Conservation (phyloP, 2,797 vertebrate genomes). For the Remorina albescens region DNA sequence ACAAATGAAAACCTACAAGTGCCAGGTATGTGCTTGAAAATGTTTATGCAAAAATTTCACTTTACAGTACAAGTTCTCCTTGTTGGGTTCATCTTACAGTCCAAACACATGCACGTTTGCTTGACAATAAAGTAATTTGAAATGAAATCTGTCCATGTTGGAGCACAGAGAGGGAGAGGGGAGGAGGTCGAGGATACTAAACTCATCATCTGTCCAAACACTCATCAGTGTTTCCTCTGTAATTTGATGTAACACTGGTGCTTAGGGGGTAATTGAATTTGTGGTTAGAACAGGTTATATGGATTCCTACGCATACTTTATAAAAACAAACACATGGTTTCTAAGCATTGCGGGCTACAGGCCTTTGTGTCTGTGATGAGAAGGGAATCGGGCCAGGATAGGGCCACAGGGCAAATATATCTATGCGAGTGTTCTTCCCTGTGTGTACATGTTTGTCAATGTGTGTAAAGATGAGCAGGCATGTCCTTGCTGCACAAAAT, state of each 20-base stretch:
- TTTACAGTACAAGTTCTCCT: background rate
- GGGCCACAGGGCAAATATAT: constrained; percentile 21
- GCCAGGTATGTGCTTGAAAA: background rate
- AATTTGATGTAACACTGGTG: constrained; percentile 31
- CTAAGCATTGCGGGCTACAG: constrained; percentile 43
- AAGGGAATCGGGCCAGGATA: constrained; percentile 36
- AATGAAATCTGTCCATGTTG: constrained; percentile 39
- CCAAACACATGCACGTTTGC: background rate
- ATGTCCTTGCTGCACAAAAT: constrained; percentile 18
- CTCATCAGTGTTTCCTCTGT: constrained; percentile 42
- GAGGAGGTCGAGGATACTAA: background rate
- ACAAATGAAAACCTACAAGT: background rate
- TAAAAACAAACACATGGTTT: constrained; percentile 66
- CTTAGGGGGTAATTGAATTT: constrained; percentile 21
- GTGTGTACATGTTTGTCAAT: constrained; percentile 1
- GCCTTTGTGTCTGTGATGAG: constrained; percentile 45
- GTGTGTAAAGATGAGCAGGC: constrained; percentile 11
- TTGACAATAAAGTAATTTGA: background rate
- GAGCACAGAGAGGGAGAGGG: background rate
- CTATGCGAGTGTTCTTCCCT: constrained; percentile 37
- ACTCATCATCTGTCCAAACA: constrained; percentile 42
- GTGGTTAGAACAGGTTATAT: constrained; percentile 27
- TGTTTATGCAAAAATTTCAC: background rate
- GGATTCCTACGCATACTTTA: constrained; percentile 34
- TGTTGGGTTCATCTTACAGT: background rate